phyloP scores from a whole-genome alignment of 2,113 vertebrate genomes.

The Bucco capensis region DNA sequence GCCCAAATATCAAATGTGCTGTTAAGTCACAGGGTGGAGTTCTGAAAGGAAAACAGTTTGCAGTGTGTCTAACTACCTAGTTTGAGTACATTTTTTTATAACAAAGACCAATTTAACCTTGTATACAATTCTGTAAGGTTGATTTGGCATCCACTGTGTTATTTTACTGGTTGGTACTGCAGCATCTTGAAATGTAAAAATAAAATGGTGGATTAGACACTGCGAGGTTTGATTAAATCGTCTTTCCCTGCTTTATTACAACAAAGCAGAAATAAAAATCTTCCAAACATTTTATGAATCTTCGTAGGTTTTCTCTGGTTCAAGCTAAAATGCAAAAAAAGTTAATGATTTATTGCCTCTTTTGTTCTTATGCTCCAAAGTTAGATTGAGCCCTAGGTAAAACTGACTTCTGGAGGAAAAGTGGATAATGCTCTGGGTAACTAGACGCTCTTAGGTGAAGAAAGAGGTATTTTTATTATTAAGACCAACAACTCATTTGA shows the following conservation, averaged over 20 bases:
- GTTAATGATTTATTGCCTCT: not conserved
- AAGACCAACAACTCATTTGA: not conserved
- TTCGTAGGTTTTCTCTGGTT: not conserved
- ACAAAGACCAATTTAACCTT: not conserved
- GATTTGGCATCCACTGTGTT: not conserved
- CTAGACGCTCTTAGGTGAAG: not conserved
- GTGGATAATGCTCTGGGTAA: not conserved
- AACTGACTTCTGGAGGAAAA: not conserved
- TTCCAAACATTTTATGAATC: not conserved
- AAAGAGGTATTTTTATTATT: not conserved
- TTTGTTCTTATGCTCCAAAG: not conserved
- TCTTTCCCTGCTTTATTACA: not conserved
- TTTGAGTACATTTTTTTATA: not conserved
- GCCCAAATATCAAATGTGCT: not conserved
- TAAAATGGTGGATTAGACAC: not conserved
- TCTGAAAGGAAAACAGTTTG: not conserved
- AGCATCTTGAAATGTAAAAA: not conserved
- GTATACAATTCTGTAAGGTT: not conserved
- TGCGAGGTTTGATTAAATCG: not conserved
- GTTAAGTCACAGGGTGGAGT: rapidly evolving
- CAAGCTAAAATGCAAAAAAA: not conserved
- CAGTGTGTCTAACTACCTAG: not conserved
- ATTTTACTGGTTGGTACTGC: not conserved
- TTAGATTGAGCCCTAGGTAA: not conserved
- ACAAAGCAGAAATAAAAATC: not conserved